Percentiles rank a stretch among this genome's conserved stretches.
Evolutionary conservation across 2,113 vertebrate species (phyloP).

Genomic region (Embiotoca jacksoni): DNA sequence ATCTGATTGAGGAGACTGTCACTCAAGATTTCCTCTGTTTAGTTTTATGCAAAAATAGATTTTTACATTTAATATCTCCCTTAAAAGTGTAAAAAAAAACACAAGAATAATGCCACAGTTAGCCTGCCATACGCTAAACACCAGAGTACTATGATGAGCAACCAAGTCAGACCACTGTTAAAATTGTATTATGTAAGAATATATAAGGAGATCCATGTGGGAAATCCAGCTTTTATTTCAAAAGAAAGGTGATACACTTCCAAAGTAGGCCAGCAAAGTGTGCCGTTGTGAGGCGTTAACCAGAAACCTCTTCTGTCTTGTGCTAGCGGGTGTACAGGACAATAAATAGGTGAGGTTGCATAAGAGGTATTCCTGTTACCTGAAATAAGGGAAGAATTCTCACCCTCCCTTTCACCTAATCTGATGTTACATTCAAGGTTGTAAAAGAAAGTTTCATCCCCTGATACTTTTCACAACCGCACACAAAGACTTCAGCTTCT

Average conservation of each 20-base stretch:
- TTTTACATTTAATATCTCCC: not conserved
- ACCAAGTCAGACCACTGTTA: too few relatives aligned
- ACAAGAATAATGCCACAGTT: too few relatives aligned
- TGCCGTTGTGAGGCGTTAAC: constrained; percentile 24
- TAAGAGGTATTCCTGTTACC: constrained; percentile 25
- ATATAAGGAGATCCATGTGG: not conserved
- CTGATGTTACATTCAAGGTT: not conserved
- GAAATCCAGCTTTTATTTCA: not conserved
- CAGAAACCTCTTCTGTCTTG: constrained; percentile 10
- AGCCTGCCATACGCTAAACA: too few relatives aligned
- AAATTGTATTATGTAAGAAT: not conserved
- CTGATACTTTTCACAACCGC: not conserved
- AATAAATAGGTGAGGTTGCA: constrained; percentile 10
- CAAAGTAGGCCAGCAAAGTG: not conserved
- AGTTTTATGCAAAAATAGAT: too few relatives aligned
- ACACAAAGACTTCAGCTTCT: not conserved
- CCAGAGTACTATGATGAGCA: too few relatives aligned
- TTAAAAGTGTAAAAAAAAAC: not conserved
- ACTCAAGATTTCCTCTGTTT: too few relatives aligned
- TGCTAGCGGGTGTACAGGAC: not conserved
- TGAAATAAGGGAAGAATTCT: not conserved
- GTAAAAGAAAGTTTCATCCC: not conserved
- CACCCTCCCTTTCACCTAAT: constrained; percentile 6
- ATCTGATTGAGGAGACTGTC: not conserved
- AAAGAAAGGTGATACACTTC: not conserved